phyloP scores from a whole-genome alignment of 2,888 invertebrate genomes.

The Tholera decimalis region DNA sequence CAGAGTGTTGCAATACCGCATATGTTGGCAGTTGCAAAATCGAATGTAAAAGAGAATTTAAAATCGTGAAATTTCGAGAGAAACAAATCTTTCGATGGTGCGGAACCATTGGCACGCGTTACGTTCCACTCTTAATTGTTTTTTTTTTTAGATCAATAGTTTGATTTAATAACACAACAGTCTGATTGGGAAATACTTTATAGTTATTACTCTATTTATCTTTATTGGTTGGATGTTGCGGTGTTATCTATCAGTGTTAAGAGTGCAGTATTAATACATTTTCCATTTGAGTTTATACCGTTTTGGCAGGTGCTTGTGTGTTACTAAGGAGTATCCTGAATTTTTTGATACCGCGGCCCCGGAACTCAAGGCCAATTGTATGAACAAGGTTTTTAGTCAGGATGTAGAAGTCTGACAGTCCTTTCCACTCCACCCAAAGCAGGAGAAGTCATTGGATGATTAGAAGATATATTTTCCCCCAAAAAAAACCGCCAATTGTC shows the following conservation, averaged over 20 bases:
- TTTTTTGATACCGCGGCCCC: no score
- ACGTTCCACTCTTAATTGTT: not conserved
- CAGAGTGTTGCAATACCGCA: no score
- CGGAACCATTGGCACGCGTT: not conserved
- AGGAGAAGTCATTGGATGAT: no score
- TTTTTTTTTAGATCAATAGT: not conserved
- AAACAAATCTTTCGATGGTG: not conserved
- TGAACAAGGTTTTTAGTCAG: no score
- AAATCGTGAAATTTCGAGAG: no score
- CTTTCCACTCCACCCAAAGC: no score
- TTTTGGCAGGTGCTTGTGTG: not conserved
- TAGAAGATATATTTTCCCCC: no score
- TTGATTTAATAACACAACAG: conserved; percentile 3
- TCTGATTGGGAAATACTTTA: conserved; percentile 18
- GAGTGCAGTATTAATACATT: not conserved
- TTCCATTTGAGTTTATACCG: not conserved
- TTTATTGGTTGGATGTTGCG: conserved; percentile 11
- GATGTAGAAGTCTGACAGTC: no score
- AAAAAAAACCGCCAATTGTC: no score
- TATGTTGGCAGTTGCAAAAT: no score
- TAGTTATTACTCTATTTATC: conserved; percentile 13
- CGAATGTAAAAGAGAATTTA: no score
- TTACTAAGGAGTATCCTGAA: not conserved
- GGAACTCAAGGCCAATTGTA: no score
- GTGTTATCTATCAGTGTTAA: not conserved